Evolutionary conservation across 2,888 invertebrate species (phyloP).

Genomic region (Drosophila parthenogenetica): DNA sequence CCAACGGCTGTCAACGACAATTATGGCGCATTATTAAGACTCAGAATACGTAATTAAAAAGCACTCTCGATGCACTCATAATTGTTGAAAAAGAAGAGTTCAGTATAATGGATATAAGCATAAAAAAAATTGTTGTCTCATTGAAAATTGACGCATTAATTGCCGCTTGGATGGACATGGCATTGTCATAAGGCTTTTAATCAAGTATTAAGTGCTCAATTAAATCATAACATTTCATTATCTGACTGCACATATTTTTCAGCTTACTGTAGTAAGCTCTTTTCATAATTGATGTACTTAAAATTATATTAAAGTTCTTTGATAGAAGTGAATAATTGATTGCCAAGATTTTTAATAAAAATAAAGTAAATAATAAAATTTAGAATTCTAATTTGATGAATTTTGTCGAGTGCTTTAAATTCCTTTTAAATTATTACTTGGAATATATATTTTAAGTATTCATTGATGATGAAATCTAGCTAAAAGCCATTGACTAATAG

Average conservation of each 20-base stretch:
- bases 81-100: constrained; percentile 22
- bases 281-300: not conserved
- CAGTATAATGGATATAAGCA: constrained; percentile 36
- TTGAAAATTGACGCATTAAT: constrained; percentile 48
- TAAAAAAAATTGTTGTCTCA: constrained; percentile 10
- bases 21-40: constrained; percentile 50
- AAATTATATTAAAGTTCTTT: not conserved
- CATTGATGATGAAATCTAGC: too few relatives aligned
- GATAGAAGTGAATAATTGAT: too few relatives aligned
- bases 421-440: too few relatives aligned
- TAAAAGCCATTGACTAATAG: too few relatives aligned
- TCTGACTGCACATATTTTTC: not conserved
- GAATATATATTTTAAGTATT: too few relatives aligned
- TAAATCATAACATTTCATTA: constrained; percentile 12
- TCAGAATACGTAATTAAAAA: constrained; percentile 29
- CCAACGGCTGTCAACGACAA: constrained; percentile 36
- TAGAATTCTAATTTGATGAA: too few relatives aligned
- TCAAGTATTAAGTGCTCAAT: constrained; percentile 25
- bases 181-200: constrained; percentile 2
- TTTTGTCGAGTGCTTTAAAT: too few relatives aligned
- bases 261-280: not conserved
- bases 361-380: too few relatives aligned
- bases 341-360: too few relatives aligned
- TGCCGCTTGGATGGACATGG: constrained; percentile 20
- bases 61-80: constrained; percentile 29